phyloP scores from a whole-genome alignment of 2,888 invertebrate genomes.

The Cerceris ruficornis region DNA sequence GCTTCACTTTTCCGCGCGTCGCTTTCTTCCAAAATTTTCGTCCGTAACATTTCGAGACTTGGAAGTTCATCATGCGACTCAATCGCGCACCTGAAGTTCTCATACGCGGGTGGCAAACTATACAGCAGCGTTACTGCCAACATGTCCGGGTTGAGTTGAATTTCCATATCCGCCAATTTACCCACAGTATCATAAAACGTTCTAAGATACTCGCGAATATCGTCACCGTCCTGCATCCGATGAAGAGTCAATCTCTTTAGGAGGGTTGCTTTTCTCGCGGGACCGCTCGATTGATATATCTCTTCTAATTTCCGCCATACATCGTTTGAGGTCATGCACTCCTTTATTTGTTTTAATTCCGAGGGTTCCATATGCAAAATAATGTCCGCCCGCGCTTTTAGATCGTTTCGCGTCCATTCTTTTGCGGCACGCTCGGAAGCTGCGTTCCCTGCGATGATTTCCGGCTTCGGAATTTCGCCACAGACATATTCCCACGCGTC shows the following conservation, averaged over 20 bases:
- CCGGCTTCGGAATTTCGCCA: constrained; percentile 37
- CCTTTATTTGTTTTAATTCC: constrained; percentile 62
- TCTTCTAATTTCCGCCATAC: constrained; percentile 76
- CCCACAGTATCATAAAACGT: constrained; percentile 76
- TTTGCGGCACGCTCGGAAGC: no score
- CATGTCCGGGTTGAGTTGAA: constrained; percentile 33
- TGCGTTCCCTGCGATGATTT: no score
- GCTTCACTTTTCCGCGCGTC: constrained; percentile 10
- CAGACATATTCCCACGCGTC: constrained; percentile 60
- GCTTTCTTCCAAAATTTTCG: no score
- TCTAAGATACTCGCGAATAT: constrained; percentile 74
- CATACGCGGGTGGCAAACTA: constrained; percentile 42
- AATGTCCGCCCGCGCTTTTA: no score
- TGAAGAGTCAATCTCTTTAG: constrained; percentile 75
- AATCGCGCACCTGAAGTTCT: constrained; percentile 52
- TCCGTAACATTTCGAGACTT: no score
- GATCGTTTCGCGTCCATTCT: no score
- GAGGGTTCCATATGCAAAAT: no score
- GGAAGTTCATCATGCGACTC: constrained; percentile 50
- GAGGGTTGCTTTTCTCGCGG: constrained; percentile 78
- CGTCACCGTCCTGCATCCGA: constrained; percentile 71
- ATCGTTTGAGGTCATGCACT: constrained; percentile 67
- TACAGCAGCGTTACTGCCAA: constrained; percentile 39
- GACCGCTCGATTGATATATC: constrained; percentile 77
- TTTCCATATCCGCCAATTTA: constrained; percentile 72